phyloP scores from a whole-genome alignment of 2,797 vertebrate species.

The Lacerta agilis region DNA sequence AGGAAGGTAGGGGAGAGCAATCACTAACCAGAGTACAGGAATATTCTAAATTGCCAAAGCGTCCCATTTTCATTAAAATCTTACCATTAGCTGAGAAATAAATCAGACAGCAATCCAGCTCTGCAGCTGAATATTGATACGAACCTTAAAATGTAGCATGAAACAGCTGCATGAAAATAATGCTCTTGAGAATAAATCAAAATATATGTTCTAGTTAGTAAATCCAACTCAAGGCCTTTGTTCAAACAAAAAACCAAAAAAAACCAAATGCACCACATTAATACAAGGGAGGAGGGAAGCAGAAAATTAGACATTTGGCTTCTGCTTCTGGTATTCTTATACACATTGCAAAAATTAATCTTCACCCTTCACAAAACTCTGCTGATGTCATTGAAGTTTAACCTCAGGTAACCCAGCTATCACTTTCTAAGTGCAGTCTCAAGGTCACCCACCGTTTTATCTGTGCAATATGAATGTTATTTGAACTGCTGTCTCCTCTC shows the following conservation, averaged over 20 bases:
- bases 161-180: neutral
- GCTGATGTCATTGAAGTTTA: neutral
- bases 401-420: neutral
- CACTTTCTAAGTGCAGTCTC: neutral
- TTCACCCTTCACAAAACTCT: neutral
- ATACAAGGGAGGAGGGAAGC: neutral
- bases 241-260: neutral
- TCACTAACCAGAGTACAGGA: neutral
- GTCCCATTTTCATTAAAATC: neutral
- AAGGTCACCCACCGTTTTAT: neutral
- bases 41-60: neutral
- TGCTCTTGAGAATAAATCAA: slow-evolving; percentile 1
- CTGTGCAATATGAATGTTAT: neutral
- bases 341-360: neutral
- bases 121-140: neutral
- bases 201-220: neutral
- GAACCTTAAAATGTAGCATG: slow-evolving; percentile 1
- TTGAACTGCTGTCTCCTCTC: neutral
- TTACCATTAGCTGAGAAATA: neutral
- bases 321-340: neutral
- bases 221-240: neutral
- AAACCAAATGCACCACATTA: neutral
- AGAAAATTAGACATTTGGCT: neutral
- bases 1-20: slow-evolving; percentile 1
- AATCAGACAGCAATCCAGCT: slow-evolving; percentile 4